Conservation (phyloP, 2,113 vertebrate genomes). For the Craseonycteris thonglongyai region DNA sequence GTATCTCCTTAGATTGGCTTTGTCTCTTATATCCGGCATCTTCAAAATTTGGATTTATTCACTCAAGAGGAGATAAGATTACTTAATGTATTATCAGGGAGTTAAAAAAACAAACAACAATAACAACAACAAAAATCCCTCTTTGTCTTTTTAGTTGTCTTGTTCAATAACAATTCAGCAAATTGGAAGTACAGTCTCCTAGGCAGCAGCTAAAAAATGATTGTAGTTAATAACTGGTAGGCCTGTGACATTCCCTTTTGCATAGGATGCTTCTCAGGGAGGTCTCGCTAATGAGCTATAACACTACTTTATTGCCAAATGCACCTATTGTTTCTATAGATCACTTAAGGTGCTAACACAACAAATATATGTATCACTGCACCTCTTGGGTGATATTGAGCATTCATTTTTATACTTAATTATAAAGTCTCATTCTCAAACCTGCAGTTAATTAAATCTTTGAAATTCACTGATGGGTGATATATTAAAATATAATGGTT, state of each 20-base stretch:
- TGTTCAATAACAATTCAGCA: slow-evolving; percentile 63
- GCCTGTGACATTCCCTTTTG: background rate
- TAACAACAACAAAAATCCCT: background rate
- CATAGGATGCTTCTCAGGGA: background rate
- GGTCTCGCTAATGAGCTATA: slow-evolving; percentile 50
- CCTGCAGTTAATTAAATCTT: slow-evolving; percentile 57
- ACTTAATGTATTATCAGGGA: slow-evolving; percentile 19
- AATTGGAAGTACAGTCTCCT: slow-evolving; percentile 42
- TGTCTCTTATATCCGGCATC: slow-evolving; percentile 48
- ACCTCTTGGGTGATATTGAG: background rate
- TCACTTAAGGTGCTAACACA: slow-evolving; percentile 55
- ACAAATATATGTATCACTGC: slow-evolving; percentile 32
- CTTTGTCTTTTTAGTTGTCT: slow-evolving; percentile 38
- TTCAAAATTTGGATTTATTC: slow-evolving; percentile 43
- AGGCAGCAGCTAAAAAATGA: slow-evolving; percentile 52
- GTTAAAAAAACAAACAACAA: background rate
- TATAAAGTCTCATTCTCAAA: slow-evolving; percentile 53
- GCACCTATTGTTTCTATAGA: slow-evolving; percentile 58
- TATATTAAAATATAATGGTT: slow-evolving; percentile 64
- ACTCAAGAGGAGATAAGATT: slow-evolving; percentile 43
- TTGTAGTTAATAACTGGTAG: slow-evolving; percentile 37
- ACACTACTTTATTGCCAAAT: slow-evolving; percentile 51
- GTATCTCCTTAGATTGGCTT: slow-evolving; percentile 33
- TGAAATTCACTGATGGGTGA: slow-evolving; percentile 53
- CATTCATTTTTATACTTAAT: slow-evolving; percentile 50